A percentile compares a stretch with the other conserved stretches of the same genome.
phyloP scores from a whole-genome alignment of 1,140 invertebrate species.

The Panulirus ornatus region DNA sequence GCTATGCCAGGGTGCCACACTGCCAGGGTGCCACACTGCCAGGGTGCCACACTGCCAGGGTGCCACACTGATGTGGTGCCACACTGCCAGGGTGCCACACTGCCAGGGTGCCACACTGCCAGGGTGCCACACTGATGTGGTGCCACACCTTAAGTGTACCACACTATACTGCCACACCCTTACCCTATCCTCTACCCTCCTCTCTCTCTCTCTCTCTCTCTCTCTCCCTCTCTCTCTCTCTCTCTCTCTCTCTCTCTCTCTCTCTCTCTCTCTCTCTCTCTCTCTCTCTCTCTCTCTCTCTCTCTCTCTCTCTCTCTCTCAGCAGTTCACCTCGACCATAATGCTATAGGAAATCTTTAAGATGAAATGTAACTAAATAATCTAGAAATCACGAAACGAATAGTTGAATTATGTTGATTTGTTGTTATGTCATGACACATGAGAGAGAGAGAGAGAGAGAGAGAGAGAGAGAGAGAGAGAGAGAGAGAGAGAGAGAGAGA shows the following conservation, averaged over 20 bases:
- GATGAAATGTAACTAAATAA: neutral
- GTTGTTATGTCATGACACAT: neutral
- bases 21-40: too few species aligned
- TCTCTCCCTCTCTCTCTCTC: neutral
- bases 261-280: neutral
- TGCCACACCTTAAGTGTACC: neutral
- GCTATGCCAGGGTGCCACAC: too few species aligned
- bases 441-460: neutral
- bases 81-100: neutral
- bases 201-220: neutral
- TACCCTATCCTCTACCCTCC: neutral
- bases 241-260: neutral
- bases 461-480: neutral
- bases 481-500: neutral
- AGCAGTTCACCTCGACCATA: neutral
- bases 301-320: neutral
- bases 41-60: too few species aligned
- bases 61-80: neutral
- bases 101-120: neutral
- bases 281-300: neutral
- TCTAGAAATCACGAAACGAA: neutral
- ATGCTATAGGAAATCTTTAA: neutral
- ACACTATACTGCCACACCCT: neutral
- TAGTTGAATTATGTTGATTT: neutral
- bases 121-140: too few species aligned